These are phyloP conservation scores for Sebastes hubbsi DNA, from an alignment of 2,797 vertebrate species.

Conservation along the genomic window DNA sequence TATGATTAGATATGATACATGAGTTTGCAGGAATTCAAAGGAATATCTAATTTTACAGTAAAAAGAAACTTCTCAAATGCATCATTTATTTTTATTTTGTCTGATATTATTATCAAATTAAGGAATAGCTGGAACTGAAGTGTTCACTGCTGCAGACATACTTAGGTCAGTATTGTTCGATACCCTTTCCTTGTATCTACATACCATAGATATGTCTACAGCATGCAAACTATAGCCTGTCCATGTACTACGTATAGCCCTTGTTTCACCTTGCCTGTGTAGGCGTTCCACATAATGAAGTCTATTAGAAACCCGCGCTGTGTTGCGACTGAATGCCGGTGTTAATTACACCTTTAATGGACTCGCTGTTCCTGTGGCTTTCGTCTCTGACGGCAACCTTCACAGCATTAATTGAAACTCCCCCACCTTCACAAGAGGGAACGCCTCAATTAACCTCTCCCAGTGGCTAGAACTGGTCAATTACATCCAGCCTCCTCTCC, in stretches of 20 bases:
- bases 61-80: not conserved
- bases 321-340: conserved; percentile 58
- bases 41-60: not conserved
- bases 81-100: not conserved
- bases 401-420: conserved; percentile 76
- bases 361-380: conserved; percentile 65
- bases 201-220: not conserved
- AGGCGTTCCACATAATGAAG: conserved; percentile 41
- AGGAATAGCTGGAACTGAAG: not conserved
- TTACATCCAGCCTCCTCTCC: conserved; percentile 37
- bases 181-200: not conserved
- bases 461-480: conserved; percentile 66
- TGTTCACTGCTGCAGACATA: not conserved
- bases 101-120: not conserved
- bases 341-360: conserved; percentile 76
- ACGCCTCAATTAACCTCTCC: conserved; percentile 76
- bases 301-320: conserved; percentile 46
- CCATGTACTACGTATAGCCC: not conserved
- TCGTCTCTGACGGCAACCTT: conserved; percentile 68
- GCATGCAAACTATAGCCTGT: not conserved
- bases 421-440: conserved; percentile 60
- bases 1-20: no score
- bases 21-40: not conserved
- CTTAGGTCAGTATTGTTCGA: not conserved
- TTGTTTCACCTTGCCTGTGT: conserved; percentile 33